Evolutionary conservation across 2,113 vertebrate genomes (phyloP).

Genomic region (Arvicanthis niloticus): DNA sequence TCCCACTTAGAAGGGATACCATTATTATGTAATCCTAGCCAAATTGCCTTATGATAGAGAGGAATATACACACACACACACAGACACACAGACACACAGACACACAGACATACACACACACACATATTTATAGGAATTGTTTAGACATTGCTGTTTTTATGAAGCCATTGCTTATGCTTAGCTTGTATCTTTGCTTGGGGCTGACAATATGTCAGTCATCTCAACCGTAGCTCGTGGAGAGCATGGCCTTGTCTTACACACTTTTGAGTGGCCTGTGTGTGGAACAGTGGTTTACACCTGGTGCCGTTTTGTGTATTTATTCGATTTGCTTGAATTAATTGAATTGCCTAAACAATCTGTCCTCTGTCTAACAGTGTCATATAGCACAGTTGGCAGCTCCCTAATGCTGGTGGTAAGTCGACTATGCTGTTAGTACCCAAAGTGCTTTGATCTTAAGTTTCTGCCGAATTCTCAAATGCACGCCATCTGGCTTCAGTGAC

Average conservation of each 20-base stretch:
- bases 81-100: neutral
- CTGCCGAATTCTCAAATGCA: slow-evolving; percentile 86
- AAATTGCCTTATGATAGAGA: neutral
- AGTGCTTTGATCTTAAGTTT: slow-evolving; percentile 86
- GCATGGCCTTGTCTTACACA: slow-evolving; percentile 15
- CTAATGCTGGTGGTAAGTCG: slow-evolving; percentile 78
- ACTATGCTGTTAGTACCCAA: slow-evolving; percentile 83
- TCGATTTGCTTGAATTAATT: slow-evolving; percentile 56
- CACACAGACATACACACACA: neutral
- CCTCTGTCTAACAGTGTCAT: slow-evolving; percentile 49
- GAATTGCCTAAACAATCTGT: slow-evolving; percentile 67
- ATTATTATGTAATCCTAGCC: neutral
- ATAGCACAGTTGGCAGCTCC: slow-evolving; percentile 61
- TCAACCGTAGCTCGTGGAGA: neutral
- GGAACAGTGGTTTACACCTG: slow-evolving; percentile 37
- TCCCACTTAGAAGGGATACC: neutral
- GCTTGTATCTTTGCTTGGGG: neutral
- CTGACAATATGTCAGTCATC: neutral
- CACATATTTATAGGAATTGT: neutral
- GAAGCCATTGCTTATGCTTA: neutral
- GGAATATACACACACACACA: neutral
- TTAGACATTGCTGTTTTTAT: neutral
- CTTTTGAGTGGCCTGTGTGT: neutral
- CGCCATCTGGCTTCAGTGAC: slow-evolving; percentile 86
- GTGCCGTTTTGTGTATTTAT: neutral